A percentile compares a stretch with the other conserved stretches of the same genome.
These are phyloP conservation scores for Erythrocercus mccallii DNA, from an alignment of 2,113 vertebrate species.

Conservation along the genomic window DNA sequence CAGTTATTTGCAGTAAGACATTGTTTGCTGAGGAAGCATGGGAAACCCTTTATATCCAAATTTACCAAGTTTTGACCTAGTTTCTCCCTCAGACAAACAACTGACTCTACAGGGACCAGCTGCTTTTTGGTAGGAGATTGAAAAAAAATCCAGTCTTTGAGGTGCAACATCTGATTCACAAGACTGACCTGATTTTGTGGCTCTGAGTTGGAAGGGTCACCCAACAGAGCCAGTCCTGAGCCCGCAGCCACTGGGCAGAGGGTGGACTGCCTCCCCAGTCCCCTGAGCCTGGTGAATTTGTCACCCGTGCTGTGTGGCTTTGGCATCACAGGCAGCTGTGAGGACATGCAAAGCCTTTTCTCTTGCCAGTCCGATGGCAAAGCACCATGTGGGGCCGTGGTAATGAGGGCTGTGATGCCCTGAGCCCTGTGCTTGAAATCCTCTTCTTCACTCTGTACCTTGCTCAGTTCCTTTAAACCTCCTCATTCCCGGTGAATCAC, in stretches of 20 bases:
- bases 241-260: not conserved
- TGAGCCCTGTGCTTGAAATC: not conserved
- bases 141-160: not conserved
- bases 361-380: not conserved
- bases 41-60: not conserved
- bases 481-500: not conserved
- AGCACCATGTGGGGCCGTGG: accelerated
- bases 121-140: not conserved
- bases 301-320: not conserved
- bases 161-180: not conserved
- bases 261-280: no score
- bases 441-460: not conserved
- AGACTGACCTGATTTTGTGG: not conserved
- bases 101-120: not conserved
- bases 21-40: not conserved
- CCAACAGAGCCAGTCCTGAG: not conserved
- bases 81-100: not conserved
- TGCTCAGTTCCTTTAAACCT: not conserved
- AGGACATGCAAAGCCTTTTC: not conserved
- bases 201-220: not conserved
- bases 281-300: not conserved
- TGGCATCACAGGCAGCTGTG: not conserved
- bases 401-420: not conserved
- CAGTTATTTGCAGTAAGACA: not conserved
- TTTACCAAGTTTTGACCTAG: not conserved